phyloP scores from a whole-genome alignment of 2,888 invertebrate genomes.

The Beris morrisii region DNA sequence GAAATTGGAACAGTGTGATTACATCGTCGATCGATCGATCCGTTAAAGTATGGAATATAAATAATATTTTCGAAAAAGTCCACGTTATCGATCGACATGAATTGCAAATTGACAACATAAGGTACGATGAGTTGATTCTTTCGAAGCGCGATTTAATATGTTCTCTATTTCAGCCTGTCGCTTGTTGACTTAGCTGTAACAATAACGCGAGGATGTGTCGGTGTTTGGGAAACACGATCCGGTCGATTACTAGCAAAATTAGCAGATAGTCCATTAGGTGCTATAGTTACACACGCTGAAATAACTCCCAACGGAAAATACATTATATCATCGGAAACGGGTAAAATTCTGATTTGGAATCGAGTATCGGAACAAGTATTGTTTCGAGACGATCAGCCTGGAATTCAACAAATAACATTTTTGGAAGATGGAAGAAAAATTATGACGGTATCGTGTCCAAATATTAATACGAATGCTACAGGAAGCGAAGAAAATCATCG shows the following conservation, averaged over 20 bases:
- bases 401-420: slow-evolving; percentile 56
- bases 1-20: slow-evolving; percentile 90
- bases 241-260: slow-evolving; percentile 84
- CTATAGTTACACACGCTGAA: slow-evolving; percentile 90
- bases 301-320: slow-evolving; percentile 82
- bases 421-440: slow-evolving; percentile 54
- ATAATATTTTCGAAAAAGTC: slow-evolving; percentile 97
- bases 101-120: slow-evolving; percentile 89
- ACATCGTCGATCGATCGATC: slow-evolving; percentile 97
- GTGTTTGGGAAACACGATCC: slow-evolving; percentile 88
- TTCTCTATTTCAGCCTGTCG: slow-evolving; percentile 63
- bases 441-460: slow-evolving; percentile 54
- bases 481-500: slow-evolving; percentile 67
- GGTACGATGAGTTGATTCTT: slow-evolving; percentile 57
- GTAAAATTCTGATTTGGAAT: slow-evolving; percentile 89
- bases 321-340: slow-evolving; percentile 90
- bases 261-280: slow-evolving; percentile 88
- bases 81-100: slow-evolving; percentile 95
- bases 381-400: slow-evolving; percentile 74
- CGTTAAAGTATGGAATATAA: slow-evolving; percentile 99
- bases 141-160: too few relatives aligned
- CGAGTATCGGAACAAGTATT: slow-evolving; percentile 68
- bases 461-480: slow-evolving; percentile 58
- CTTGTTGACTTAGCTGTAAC: slow-evolving; percentile 84
- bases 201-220: slow-evolving; percentile 91